Conservation (phyloP, 2,888 invertebrate species). For the Nemotelus nigrinus region DNA sequence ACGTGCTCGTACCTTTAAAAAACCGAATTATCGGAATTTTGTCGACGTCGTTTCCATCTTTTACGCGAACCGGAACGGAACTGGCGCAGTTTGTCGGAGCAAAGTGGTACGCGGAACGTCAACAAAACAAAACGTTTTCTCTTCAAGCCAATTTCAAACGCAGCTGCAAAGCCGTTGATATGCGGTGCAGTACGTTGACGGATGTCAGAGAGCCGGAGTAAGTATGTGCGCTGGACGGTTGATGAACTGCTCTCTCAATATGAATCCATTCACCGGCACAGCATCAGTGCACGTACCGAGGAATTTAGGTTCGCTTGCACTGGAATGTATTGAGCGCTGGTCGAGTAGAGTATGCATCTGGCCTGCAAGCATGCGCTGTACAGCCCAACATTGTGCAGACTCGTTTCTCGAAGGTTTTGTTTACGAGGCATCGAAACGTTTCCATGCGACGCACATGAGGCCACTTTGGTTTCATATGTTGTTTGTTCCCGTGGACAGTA, state of each 20-base stretch:
- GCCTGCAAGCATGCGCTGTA: too few species aligned
- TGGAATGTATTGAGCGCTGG: too few species aligned
- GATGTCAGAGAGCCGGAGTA: background rate
- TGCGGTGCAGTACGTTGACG: background rate
- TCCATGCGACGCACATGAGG: constrained; percentile 35
- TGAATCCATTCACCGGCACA: too few species aligned
- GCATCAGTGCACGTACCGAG: too few species aligned
- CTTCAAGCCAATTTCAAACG: background rate
- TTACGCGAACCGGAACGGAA: constrained; percentile 16
- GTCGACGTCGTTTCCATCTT: background rate
- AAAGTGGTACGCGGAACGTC: constrained; percentile 10
- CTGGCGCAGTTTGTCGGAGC: background rate
- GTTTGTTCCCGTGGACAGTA: background rate
- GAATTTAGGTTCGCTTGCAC: too few species aligned
- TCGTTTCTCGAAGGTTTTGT: constrained; percentile 12
- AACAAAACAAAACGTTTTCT: constrained; percentile 27
- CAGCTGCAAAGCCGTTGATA: background rate
- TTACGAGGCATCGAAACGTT: constrained; percentile 27
- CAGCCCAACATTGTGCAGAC: too few species aligned
- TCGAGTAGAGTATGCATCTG: too few species aligned
- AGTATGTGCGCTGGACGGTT: too few species aligned
- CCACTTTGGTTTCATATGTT: background rate
- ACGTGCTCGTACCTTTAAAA: constrained; percentile 34
- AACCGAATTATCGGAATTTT: constrained; percentile 32
- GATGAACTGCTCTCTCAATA: too few species aligned